Evolutionary conservation across 2,888 invertebrate species (phyloP), one percentile per base, ranked within the genome.

Genomic region (Troilus luridus): DNA sequence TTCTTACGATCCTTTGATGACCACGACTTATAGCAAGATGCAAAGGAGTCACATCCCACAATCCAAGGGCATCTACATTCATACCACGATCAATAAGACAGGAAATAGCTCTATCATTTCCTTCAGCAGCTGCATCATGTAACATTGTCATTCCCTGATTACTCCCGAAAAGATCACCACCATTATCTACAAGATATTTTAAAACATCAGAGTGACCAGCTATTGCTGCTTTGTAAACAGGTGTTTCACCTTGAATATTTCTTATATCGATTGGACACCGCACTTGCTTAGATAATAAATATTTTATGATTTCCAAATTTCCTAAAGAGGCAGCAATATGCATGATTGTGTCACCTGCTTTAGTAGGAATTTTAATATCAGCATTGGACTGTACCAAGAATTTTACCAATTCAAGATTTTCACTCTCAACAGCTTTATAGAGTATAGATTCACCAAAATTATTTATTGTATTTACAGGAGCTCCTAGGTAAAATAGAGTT

Each of bases 171-270:
- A 90, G 56, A 17, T 90, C 90, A 3, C 67, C 72, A 17, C 24
- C 72, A 90, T 90, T 77, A 21, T 58, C 56, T 9, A 72, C 56
- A 72, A 90, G 77, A 56, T 67, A 77, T 1, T 77, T 90, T 67
- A 77, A 67, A 58, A 64, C 24, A 3, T 27, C 59, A 58, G n/a
- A 17, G n/a, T 90, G 59, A 56, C 90, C 90, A 54, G 8, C 17
- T 77, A 90, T 11, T 8, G 90, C 90, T 56, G 90, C 90, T 27
- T 58, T 62, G 56, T 72, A 90, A 24, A 90, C 54, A 90, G 90
- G 77, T 10, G 72, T 77, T 77, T 90, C 67, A n/a, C 41, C 54
- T 11, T 24, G 41, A 58, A 2, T 17, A 27, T 90, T 90, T 77
- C 67, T 90, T 14, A 72, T 2, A 24, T 90, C 14, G 21, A 77